Base-by-base conservation (phyloP, 2,113 vertebrate species). In the Thinocorus orbignyianus region DNA sequence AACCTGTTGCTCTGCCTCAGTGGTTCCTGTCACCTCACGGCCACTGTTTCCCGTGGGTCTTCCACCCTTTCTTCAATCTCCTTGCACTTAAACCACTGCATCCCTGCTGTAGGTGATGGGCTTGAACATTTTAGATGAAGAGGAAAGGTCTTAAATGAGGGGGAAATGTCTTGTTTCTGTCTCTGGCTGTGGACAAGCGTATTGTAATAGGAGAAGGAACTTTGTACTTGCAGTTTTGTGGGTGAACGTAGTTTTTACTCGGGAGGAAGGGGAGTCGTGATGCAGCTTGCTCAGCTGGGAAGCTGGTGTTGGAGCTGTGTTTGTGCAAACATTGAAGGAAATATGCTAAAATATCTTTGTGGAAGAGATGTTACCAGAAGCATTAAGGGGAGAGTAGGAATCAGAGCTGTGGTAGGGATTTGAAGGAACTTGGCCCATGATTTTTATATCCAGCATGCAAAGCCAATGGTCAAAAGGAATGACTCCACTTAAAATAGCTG, bases 41-140 rank as follows among this genome's bases (percentile, higher is more conserved):
- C 37, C 41, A 28, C 13, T 3, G 1, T 44, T 25, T 55, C 48
- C 30, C 11, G 1, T 25, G 2, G 12, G 25, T 42, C 15, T 28
- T 25, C 35, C 16, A 11, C 1, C 0, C 17, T 33, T 69, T 33
- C 15, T 65, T 48, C 41, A 6, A 2, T 16, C 8, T 31, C 1
- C 0, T 37, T 68, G 35, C 17, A 2, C 15, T 58, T 23, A 22
- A 28, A n/a, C 0, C 26, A n/a, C 25, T 22, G 2, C 10, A 1
- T 76, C 28, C 13, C 12, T 46, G 37, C 24, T 76, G 44, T 14
- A 49, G 57, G 57, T 33, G 55, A 33, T 20, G 8, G 48, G 12
- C 14, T 73, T 11, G 54, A 25, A 20, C 12, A 13, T 66, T 39
- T n/a, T 6, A 4, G 13, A 7, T 30, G 17, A 26, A 37, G 46